Base-by-base conservation (phyloP, 2,888 invertebrate genomes). In the Microplitis manilae region DNA sequence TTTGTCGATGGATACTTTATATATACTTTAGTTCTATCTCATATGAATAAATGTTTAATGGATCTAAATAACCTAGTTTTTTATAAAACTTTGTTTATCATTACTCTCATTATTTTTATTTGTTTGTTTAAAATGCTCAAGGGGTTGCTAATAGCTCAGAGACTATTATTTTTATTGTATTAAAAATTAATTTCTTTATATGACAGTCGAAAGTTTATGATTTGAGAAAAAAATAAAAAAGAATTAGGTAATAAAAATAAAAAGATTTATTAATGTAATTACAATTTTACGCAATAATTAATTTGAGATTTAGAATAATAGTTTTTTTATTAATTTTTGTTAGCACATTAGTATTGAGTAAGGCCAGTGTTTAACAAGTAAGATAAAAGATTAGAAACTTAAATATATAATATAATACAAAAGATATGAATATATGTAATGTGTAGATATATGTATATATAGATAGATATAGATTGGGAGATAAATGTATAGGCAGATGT, bases 301-400 rank as follows among this genome's bases (percentile, higher is more conserved):
- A 62, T 62, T 62, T 17, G 7, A 17, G 62, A 62, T 17, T 62
- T 62, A 20, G 7, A 20, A 13, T 62, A 17, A 38, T 67, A 30
- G 41, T 50, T 39, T 38, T 68, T 72, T 68, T 68, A 61, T 72
- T 67, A 8, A 15, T 68, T 60, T 73, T 69, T 38, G 70, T 73
- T 62, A 70, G 73, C 8, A 40, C 69, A 61, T 76, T 68, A 67
- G 74, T 50, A 76, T 79, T 79, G 79, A 72, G 78, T 73, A 76
- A 77, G 79, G 78, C 76, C 78, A 76, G 76, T 76, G 76, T 77
- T 67, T 41, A 75, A 71, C 20, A 17, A 62, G 20, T 62, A 62
- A 59, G 20, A 62, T 62, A 20, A 50, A 50, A 50, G 50, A 50
- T 50, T 50, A 50, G 50, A 50, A 50, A 50, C 13, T 50, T 8